Conservation (phyloP, 1,140 invertebrate genomes). For the Brachionus calyciflorus region DNA sequence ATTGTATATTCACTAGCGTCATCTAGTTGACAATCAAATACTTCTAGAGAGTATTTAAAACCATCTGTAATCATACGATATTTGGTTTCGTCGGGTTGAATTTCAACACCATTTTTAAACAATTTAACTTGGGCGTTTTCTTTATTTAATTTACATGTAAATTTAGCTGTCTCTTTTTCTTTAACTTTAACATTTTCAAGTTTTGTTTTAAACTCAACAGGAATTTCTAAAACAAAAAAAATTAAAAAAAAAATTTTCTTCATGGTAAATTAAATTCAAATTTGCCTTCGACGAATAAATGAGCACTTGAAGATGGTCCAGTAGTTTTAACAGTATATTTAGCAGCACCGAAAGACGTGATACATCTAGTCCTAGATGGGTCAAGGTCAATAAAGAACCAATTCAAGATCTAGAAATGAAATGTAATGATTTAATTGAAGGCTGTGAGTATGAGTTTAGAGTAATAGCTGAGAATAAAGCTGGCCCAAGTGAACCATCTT, state of each 20-base stretch:
- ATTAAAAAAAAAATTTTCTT: neutral
- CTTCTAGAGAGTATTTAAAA: slow-evolving; percentile 34
- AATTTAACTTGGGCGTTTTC: slow-evolving; percentile 59
- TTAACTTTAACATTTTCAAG: slow-evolving; percentile 55
- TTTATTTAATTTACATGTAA: slow-evolving; percentile 57
- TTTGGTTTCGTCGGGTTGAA: slow-evolving; percentile 48
- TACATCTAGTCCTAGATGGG: slow-evolving; percentile 52
- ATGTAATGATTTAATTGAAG: slow-evolving; percentile 90
- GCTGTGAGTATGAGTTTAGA: slow-evolving; percentile 91
- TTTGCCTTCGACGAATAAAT: slow-evolving; percentile 17
- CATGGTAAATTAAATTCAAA: neutral
- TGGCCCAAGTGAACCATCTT: slow-evolving; percentile 78
- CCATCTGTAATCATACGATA: slow-evolving; percentile 53
- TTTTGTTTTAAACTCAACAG: slow-evolving; percentile 53
- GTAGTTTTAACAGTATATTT: slow-evolving; percentile 39
- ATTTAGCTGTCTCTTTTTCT: slow-evolving; percentile 57
- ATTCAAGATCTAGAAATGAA: slow-evolving; percentile 54
- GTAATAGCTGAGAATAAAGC: slow-evolving; percentile 95
- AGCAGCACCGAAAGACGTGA: slow-evolving; percentile 52
- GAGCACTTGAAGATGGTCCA: slow-evolving; percentile 14
- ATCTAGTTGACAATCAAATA: slow-evolving; percentile 44
- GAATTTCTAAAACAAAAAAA: slow-evolving; percentile 28
- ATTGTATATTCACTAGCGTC: slow-evolving; percentile 45
- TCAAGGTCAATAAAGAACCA: slow-evolving; percentile 51
- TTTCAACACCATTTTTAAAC: slow-evolving; percentile 59